Evolutionary conservation across 2,113 vertebrate genomes (phyloP), one percentile per base, ranked within the genome.

Genomic region (Coturnix japonica): DNA sequence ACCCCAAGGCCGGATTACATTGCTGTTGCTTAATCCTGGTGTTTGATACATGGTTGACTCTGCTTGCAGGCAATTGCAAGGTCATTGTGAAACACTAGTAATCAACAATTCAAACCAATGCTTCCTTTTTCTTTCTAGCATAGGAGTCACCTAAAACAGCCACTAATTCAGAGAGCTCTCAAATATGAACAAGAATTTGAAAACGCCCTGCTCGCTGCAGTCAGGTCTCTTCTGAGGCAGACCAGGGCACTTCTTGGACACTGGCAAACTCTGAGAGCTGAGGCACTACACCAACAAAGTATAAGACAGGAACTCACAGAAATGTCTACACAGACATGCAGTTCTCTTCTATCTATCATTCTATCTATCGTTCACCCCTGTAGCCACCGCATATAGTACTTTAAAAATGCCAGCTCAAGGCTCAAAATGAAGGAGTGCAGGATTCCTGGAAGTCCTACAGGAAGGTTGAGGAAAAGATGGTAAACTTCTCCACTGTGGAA

Each of bases 51-150:
- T 0, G 39, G 46, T 37, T 84, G 67, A 82, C 41, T 91, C 66
- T 0, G 9, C 71, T 60, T 1, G n/a, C 60, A 54, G 85, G 44
- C 77, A 53, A 43, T 16, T 70, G 71, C 88, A 66, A 75, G 18
- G 54, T 63, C 39, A 56, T 75, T 91, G 73, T 81, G 82, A 94
- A 93, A 90, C 35, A 28, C 49, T 76, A 25, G 37, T 11, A 51
- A 49, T 49, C 64, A 46, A 69, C 33, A 56, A 33, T 19, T 70
- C 75, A 69, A 33, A 70, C 20, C 81, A 75, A 21, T 7, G 22
- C 51, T 95, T 95, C 87, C 89, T 82, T 81, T 94, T 93, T 85
- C 73, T 61, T 57, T 72, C 49, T 39, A 60, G 37, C 37, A 83
- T 1, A 63, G n/a, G 49, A 81, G 17, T 23, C 61, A 73, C 1